Conservation (phyloP, 2,113 vertebrate genomes). For the Apeltes quadracus region DNA sequence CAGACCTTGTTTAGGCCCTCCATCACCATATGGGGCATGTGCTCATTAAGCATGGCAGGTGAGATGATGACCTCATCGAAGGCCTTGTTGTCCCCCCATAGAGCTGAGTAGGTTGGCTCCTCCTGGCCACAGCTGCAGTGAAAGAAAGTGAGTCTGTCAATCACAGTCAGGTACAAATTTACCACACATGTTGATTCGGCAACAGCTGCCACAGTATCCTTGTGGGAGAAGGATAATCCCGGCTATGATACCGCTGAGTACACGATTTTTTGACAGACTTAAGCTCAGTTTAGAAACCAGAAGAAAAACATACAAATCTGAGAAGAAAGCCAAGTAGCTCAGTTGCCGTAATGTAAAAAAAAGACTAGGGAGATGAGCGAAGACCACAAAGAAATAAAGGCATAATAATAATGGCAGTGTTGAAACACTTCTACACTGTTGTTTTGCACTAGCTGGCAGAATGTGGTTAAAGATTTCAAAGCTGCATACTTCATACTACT, state of each 20-base stretch:
- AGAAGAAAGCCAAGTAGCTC: neutral
- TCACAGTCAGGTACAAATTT: slow-evolving; percentile 1
- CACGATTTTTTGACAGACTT: neutral
- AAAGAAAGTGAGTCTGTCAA: slow-evolving; percentile 21
- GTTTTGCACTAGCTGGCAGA: neutral
- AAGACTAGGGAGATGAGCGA: neutral
- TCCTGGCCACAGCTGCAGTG: slow-evolving; percentile 92
- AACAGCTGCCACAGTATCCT: neutral
- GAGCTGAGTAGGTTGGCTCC: slow-evolving; percentile 96
- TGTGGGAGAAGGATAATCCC: slow-evolving; percentile 1
- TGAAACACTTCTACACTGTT: neutral
- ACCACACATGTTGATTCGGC: slow-evolving; percentile 10
- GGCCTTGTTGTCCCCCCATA: slow-evolving; percentile 98
- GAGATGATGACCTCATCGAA: slow-evolving; percentile 99
- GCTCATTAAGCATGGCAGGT: slow-evolving; percentile 96
- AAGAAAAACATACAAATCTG: neutral
- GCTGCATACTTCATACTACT: too few relatives aligned
- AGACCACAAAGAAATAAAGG: too few relatives aligned
- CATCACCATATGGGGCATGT: slow-evolving; percentile 98
- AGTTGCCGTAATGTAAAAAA: neutral
- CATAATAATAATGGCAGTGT: too few relatives aligned
- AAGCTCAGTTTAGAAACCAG: neutral
- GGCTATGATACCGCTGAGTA: neutral
- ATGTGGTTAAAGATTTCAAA: neutral
- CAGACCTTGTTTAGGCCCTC: slow-evolving; percentile 97